Percentiles rank a stretch among this genome's conserved stretches.
These are phyloP conservation scores for Luidia sarsii DNA, from an alignment of 53 echinoderm and acorn worm species.

Conservation along the genomic window DNA sequence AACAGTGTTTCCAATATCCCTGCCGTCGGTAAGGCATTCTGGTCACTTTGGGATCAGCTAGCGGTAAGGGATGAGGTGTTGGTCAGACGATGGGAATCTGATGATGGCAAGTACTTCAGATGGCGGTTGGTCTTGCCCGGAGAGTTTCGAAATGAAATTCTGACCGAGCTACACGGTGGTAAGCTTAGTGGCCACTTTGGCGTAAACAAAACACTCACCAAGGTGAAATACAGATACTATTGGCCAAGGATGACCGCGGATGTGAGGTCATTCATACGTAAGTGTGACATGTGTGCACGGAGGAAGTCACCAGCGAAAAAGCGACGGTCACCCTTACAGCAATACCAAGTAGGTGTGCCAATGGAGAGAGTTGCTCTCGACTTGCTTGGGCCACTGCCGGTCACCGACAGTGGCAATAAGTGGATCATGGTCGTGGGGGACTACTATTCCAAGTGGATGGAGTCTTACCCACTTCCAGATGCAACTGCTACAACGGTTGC, in stretches of 20 bases:
- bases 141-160: neutral
- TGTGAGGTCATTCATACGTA: conserved; percentile 39
- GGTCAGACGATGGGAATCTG: conserved; percentile 21
- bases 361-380: conserved; percentile 62
- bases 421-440: neutral
- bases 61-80: neutral
- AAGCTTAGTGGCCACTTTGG: conserved; percentile 42
- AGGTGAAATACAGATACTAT: conserved; percentile 1
- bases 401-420: neutral
- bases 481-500: neutral
- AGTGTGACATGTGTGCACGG: conserved; percentile 45
- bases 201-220: conserved; percentile 25
- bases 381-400: conserved; percentile 18
- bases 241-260: neutral
- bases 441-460: conserved; percentile 1
- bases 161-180: conserved; percentile 51
- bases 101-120: neutral
- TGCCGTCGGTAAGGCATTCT: conserved; percentile 31
- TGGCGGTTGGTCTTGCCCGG: conserved; percentile 38
- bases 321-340: conserved; percentile 39
- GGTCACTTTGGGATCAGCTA: conserved; percentile 34
- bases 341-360: conserved; percentile 6
- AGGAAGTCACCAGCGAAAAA: conserved; percentile 46
- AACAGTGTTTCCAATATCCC: neutral
- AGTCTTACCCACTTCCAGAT: neutral